A percentile compares a stretch with the other conserved stretches of the same genome.
Conservation (phyloP, 2,797 vertebrate genomes). For the Sebastes taczanowskii region DNA sequence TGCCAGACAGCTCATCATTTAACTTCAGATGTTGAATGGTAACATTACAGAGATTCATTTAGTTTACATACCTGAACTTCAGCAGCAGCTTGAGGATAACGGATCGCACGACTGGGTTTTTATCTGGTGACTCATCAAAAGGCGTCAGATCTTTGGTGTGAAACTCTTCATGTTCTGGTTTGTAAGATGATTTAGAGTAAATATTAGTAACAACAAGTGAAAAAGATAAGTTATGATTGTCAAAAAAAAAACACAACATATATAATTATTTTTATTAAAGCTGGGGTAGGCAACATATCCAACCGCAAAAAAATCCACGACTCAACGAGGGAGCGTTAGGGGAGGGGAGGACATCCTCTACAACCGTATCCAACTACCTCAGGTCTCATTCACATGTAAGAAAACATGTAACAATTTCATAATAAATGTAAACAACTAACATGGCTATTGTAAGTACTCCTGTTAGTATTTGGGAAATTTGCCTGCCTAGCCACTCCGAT, state of each 20-base stretch:
- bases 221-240: background rate
- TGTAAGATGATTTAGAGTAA: background rate
- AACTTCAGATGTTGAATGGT: background rate
- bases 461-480: background rate
- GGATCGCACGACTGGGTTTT: conserved; percentile 85
- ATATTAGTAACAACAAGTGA: background rate
- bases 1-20: background rate
- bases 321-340: too few relatives aligned
- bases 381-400: too few relatives aligned
- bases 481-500: too few relatives aligned
- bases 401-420: accelerated
- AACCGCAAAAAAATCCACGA: too few relatives aligned
- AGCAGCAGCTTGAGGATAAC: conserved; percentile 86
- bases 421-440: background rate
- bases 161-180: conserved; percentile 18
- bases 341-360: too few relatives aligned
- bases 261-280: too few relatives aligned
- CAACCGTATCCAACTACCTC: too few relatives aligned
- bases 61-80: conserved; percentile 66
- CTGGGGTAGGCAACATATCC: too few relatives aligned
- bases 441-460: background rate
- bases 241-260: background rate
- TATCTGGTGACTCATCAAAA: conserved; percentile 84
- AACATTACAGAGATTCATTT: background rate
- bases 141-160: conserved; percentile 59